These are phyloP conservation scores for Thaumetopoea pityocampa DNA, from an alignment of 1,140 invertebrate genomes.

Conservation along the genomic window DNA sequence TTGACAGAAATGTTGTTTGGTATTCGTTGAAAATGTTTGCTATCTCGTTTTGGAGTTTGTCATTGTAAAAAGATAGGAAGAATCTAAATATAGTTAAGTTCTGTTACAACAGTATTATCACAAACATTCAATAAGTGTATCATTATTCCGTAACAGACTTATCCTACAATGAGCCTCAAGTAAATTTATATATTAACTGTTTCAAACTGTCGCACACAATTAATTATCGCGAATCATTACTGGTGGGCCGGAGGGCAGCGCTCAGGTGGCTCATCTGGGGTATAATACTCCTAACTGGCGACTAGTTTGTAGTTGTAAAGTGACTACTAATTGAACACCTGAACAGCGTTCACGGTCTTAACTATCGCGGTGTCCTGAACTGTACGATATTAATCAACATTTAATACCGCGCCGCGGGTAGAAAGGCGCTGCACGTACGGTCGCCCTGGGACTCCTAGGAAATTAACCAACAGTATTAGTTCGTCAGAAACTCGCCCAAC, in stretches of 20 bases:
- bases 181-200: not conserved
- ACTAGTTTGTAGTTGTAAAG: constrained; percentile 55
- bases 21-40: no score
- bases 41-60: no score
- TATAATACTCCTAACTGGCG: constrained; percentile 27
- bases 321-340: constrained; percentile 52
- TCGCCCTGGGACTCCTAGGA: constrained; percentile 51
- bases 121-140: no score
- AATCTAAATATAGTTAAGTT: no score
- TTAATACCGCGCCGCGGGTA: constrained; percentile 59
- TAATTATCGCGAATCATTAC: constrained; percentile 19
- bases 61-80: no score
- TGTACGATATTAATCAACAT: constrained; percentile 68
- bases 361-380: constrained; percentile 31
- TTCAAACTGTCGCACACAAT: constrained; percentile 10
- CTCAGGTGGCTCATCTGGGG: constrained; percentile 19
- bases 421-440: constrained; percentile 43
- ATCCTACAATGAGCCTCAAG: not conserved
- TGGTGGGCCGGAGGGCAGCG: constrained; percentile 11
- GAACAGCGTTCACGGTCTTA: constrained; percentile 31
- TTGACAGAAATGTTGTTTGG: no score
- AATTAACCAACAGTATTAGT: constrained; percentile 53
- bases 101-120: no score
- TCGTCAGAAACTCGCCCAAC: constrained; percentile 43
- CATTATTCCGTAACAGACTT: no score